phyloP scores from a whole-genome alignment of 2,797 vertebrate species.

The Parauchenoglanis punctatus region DNA sequence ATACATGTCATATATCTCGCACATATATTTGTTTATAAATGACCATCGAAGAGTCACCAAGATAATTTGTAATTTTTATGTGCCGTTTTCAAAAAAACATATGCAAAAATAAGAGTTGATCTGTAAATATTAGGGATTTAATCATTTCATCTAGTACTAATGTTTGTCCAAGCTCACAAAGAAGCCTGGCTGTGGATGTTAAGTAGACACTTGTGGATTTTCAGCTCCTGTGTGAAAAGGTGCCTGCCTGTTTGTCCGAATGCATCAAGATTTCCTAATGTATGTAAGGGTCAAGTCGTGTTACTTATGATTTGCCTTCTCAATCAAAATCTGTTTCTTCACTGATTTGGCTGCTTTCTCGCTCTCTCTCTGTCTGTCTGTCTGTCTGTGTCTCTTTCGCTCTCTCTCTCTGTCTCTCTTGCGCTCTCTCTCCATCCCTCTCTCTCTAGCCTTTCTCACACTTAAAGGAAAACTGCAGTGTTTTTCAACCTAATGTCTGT shows the following conservation, averaged over 20 bases:
- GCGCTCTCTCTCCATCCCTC: too few relatives aligned
- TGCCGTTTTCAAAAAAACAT: constrained; percentile 47
- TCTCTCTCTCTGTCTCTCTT: too few relatives aligned
- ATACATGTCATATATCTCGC: constrained; percentile 40
- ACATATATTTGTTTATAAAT: constrained; percentile 46
- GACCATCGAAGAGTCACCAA: constrained; percentile 27
- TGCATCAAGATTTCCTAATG: neutral
- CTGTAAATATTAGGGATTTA: constrained; percentile 11
- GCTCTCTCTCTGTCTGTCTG: neutral
- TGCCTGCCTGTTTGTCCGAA: constrained; percentile 19
- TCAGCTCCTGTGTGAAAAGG: constrained; percentile 13
- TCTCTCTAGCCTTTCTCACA: constrained; percentile 20
- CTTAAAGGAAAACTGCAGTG: constrained; percentile 23
- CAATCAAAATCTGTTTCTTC: neutral
- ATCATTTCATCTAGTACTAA: constrained; percentile 56
- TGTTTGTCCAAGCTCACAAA: constrained; percentile 26
- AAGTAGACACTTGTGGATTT: constrained; percentile 14
- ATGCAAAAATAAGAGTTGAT: constrained; percentile 68
- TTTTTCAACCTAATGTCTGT: neutral
- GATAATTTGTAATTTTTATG: constrained; percentile 56
- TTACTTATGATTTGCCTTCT: constrained; percentile 31
- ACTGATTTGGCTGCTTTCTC: neutral
- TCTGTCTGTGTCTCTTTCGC: too few relatives aligned
- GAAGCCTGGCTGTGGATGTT: constrained; percentile 16
- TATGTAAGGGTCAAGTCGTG: neutral